phyloP scores from a whole-genome alignment of 1,140 invertebrate species.

The Drosophila erecta region DNA sequence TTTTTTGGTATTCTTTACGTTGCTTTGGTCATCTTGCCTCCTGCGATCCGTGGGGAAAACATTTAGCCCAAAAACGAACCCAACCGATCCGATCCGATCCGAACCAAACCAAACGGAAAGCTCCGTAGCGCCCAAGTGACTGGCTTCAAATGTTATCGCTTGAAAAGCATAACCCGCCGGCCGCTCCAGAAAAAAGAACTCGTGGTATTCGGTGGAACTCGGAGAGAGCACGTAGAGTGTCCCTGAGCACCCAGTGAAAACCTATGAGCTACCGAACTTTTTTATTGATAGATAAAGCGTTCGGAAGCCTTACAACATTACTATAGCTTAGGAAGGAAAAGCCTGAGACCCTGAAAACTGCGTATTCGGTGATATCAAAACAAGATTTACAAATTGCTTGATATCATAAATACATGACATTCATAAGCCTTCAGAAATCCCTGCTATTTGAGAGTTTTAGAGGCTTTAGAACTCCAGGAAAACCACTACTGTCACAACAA shows the following conservation, averaged over 20 bases:
- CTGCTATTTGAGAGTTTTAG: too few relatives aligned
- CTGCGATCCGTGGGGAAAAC: constrained; percentile 9
- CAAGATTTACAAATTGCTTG: background rate
- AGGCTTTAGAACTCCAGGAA: too few relatives aligned
- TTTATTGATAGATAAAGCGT: background rate
- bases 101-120: background rate
- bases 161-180: background rate
- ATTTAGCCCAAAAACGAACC: constrained; percentile 16
- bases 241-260: background rate
- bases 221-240: background rate
- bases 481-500: too few relatives aligned
- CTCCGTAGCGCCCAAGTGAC: constrained; percentile 9
- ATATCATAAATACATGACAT: background rate
- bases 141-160: constrained; percentile 19
- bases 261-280: background rate
- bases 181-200: background rate
- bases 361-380: background rate
- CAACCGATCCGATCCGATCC: constrained; percentile 24
- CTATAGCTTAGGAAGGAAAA: background rate
- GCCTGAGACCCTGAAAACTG: background rate
- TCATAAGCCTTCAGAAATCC: background rate
- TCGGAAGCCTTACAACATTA: background rate
- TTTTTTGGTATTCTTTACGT: constrained; percentile 69
- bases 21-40: constrained; percentile 50
- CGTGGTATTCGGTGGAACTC: background rate